Conservation (phyloP, 2,888 invertebrate species). For the Criorhina ranunculi region DNA sequence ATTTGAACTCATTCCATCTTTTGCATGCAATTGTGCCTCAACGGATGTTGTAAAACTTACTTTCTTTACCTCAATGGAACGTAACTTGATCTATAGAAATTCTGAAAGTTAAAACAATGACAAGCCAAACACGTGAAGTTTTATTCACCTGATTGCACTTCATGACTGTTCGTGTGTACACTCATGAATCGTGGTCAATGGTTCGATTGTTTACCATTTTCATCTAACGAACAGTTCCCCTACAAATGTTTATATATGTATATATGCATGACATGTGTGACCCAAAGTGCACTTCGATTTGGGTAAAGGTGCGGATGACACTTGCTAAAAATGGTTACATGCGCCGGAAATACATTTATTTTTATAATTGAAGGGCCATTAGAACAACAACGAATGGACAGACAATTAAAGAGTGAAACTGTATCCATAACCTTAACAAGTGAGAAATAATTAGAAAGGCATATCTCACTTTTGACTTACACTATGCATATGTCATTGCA, state of each 20-base stretch:
- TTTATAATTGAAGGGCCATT: slow-evolving; percentile 59
- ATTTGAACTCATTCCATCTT: slow-evolving; percentile 46
- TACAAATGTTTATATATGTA: no score
- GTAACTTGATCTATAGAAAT: slow-evolving; percentile 65
- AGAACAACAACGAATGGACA: slow-evolving; percentile 30
- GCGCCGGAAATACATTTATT: slow-evolving; percentile 50
- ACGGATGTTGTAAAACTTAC: slow-evolving; percentile 44
- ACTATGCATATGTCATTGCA: slow-evolving; percentile 16
- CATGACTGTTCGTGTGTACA: slow-evolving; percentile 10
- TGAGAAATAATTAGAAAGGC: slow-evolving; percentile 21
- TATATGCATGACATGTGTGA: slow-evolving; percentile 15
- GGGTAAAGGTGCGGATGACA: slow-evolving; percentile 7
- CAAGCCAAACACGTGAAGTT: slow-evolving; percentile 52
- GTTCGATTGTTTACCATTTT: slow-evolving; percentile 21
- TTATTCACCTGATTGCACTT: slow-evolving; percentile 67
- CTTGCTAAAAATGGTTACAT: neutral
- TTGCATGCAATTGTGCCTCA: slow-evolving; percentile 32
- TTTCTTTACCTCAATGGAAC: slow-evolving; percentile 40
- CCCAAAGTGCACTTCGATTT: slow-evolving; percentile 30
- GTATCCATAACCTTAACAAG: slow-evolving; percentile 11
- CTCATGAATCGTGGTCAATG: slow-evolving; percentile 20
- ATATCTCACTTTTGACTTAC: neutral
- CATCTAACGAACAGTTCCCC: neutral
- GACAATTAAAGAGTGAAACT: slow-evolving; percentile 7
- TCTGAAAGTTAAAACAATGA: slow-evolving; percentile 60